Conservation (phyloP, 2,113 vertebrate genomes). For the Triplophysa rosa region DNA sequence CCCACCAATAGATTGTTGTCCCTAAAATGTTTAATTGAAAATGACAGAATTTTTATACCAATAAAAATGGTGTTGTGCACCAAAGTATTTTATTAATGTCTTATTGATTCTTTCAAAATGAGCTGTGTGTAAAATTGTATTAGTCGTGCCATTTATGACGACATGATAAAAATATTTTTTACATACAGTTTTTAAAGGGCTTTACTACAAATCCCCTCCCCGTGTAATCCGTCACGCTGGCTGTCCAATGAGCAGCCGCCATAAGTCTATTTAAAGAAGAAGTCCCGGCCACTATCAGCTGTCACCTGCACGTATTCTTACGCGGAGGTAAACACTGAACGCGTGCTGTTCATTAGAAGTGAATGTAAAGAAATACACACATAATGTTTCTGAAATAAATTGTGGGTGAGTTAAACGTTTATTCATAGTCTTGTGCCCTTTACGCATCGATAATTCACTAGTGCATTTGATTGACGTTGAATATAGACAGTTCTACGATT, state of each 20-base stretch:
- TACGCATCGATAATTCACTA: background rate
- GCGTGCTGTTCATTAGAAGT: background rate
- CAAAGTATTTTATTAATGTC: too few relatives aligned
- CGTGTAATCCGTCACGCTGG: conserved; percentile 11
- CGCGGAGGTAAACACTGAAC: conserved; percentile 72
- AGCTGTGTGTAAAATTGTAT: too few relatives aligned
- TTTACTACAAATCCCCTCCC: conserved; percentile 15
- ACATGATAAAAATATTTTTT: background rate
- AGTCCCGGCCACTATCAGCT: conserved; percentile 69
- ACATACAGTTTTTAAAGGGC: background rate
- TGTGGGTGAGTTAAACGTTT: background rate
- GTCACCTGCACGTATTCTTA: conserved; percentile 77
- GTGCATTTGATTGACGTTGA: background rate
- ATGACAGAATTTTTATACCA: too few relatives aligned
- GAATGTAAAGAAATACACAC: too few relatives aligned
- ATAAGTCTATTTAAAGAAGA: conserved; percentile 71
- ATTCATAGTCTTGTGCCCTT: background rate
- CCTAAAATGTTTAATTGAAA: too few relatives aligned
- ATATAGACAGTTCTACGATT: background rate
- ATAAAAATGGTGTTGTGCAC: too few relatives aligned
- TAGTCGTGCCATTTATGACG: too few relatives aligned
- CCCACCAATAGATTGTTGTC: too few relatives aligned
- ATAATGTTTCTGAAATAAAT: too few relatives aligned
- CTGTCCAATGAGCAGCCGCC: conserved; percentile 58
- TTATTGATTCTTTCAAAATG: too few relatives aligned